phyloP scores from a whole-genome alignment of 2,888 invertebrate genomes.

The Eilema caniola region DNA sequence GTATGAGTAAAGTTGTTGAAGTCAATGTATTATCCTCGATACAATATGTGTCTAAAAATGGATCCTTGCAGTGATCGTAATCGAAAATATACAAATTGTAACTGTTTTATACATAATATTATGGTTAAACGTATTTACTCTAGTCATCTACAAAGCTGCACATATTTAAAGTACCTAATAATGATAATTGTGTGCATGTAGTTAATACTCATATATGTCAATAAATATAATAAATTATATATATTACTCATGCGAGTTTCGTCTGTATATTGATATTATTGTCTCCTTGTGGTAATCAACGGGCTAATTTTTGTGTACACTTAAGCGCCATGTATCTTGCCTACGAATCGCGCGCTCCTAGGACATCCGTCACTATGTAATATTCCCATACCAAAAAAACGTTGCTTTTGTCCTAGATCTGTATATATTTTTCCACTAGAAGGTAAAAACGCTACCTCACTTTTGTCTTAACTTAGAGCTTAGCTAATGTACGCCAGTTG shows the following conservation, averaged over 20 bases:
- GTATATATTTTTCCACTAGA: conserved; percentile 85
- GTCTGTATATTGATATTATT: conserved; percentile 68
- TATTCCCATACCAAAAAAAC: conserved; percentile 74
- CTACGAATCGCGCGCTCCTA: conserved; percentile 47
- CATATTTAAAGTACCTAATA: conserved; percentile 75
- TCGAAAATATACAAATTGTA: conserved; percentile 76
- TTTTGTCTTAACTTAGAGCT: conserved; percentile 83
- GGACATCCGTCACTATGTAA: conserved; percentile 60
- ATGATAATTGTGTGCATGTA: conserved; percentile 78
- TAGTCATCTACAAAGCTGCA: conserved; percentile 86
- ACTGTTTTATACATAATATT: conserved; percentile 79
- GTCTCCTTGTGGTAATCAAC: conserved; percentile 55
- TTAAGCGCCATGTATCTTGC: conserved; percentile 49
- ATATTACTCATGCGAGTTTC: conserved; percentile 70
- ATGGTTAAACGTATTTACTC: conserved; percentile 82
- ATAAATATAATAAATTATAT: conserved; percentile 70
- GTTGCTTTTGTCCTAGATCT: conserved; percentile 77
- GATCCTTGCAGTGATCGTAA: conserved; percentile 88
- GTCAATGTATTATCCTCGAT: conserved; percentile 82
- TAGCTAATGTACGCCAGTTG: conserved; percentile 68
- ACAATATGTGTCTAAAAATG: conserved; percentile 81
- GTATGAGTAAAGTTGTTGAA: conserved; percentile 85
- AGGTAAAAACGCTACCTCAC: conserved; percentile 86
- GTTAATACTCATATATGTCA: conserved; percentile 79
- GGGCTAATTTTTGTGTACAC: conserved; percentile 60